Evolutionary conservation across 2,113 vertebrate species (phyloP).

Genomic region (Trachemys scripta): DNA sequence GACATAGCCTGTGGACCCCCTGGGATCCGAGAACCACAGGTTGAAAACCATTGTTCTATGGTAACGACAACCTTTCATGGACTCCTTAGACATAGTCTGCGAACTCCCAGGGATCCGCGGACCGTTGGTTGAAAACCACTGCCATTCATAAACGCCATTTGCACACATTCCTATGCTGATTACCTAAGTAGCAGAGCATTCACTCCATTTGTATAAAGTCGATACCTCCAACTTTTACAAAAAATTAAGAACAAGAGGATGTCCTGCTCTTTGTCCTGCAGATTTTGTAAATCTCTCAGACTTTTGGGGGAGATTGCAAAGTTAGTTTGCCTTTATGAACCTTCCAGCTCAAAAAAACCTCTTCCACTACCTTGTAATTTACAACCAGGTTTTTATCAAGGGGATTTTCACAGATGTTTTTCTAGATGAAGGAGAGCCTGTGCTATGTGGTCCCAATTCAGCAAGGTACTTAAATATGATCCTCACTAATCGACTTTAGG

Average conservation of each 20-base stretch:
- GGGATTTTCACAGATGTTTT: slow-evolving; percentile 9
- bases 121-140: no score
- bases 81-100: no score
- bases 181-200: not conserved
- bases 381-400: not conserved
- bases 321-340: not conserved
- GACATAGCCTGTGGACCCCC: no score
- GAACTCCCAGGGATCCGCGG: no score
- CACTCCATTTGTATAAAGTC: not conserved
- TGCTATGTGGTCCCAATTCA: slow-evolving; percentile 8
- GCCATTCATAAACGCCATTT: not conserved
- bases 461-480: not conserved
- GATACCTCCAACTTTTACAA: not conserved
- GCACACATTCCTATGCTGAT: not conserved
- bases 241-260: not conserved
- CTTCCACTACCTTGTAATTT: not conserved
- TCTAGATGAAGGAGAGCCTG: not conserved
- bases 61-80: no score
- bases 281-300: not conserved
- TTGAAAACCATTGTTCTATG: no score
- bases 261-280: not conserved
- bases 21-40: no score
- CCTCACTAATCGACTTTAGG: not conserved
- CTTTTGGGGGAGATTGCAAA: not conserved
- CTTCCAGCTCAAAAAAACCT: slow-evolving; percentile 9